These are phyloP conservation scores for Coregonus suidteri DNA, from an alignment of 2,797 vertebrate genomes.

Conservation along the genomic window DNA sequence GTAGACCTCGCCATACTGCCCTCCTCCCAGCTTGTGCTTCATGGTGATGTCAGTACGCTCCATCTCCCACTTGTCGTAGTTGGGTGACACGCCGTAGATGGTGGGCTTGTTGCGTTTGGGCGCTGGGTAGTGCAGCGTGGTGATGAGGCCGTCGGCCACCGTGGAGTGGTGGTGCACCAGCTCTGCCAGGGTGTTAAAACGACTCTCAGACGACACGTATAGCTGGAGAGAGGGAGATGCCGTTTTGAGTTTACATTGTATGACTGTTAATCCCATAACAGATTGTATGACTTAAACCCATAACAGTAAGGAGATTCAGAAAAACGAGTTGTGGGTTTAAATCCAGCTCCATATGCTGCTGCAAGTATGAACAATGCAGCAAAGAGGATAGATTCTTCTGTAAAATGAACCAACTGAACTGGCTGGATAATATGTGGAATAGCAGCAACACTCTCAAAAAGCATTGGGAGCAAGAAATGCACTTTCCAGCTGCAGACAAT, in stretches of 20 bases:
- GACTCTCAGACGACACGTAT: slow-evolving; percentile 96
- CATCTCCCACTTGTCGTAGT: slow-evolving; percentile 99
- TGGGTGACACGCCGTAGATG: slow-evolving; percentile 94
- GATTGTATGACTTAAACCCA: no score
- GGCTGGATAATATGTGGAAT: not conserved
- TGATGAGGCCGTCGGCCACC: slow-evolving; percentile 94
- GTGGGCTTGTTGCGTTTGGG: slow-evolving; percentile 99
- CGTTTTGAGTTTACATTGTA: not conserved
- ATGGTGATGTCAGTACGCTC: slow-evolving; percentile 98
- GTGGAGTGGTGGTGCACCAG: slow-evolving; percentile 97
- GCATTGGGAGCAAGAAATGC: not conserved
- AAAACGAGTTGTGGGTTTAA: not conserved
- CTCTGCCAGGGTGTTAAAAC: slow-evolving; percentile 95
- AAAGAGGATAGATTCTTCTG: not conserved
- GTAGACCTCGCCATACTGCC: slow-evolving; percentile 98
- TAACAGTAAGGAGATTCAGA: no score
- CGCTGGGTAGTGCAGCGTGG: slow-evolving; percentile 94
- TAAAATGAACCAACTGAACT: not conserved
- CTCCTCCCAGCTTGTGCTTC: slow-evolving; percentile 97
- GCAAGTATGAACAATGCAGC: not conserved
- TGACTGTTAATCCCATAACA: not conserved
- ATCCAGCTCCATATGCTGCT: not conserved
- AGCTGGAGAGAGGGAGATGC: slow-evolving; percentile 72
- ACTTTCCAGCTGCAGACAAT: no score
- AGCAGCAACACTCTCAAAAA: not conserved